Conservation (phyloP, 2,797 vertebrate genomes). For the Sebastes steindachneri region DNA sequence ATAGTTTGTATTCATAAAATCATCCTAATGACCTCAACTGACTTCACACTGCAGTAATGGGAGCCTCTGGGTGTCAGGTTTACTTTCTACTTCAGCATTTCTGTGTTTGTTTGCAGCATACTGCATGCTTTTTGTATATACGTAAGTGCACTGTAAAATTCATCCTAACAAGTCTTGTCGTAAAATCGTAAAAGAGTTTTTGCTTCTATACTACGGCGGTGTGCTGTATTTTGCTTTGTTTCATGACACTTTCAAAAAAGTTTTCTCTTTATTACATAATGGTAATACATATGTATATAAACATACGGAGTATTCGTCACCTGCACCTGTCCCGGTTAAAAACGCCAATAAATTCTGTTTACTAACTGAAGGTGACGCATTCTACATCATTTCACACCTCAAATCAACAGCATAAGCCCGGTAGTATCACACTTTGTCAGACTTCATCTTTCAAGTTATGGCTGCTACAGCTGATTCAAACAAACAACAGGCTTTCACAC, state of each 20-base stretch:
- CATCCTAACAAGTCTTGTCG: neutral
- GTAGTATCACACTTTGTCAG: slow-evolving; percentile 30
- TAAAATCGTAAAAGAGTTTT: slow-evolving; percentile 7
- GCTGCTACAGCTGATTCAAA: neutral
- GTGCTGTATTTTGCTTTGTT: neutral
- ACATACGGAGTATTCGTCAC: neutral
- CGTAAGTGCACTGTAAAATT: neutral
- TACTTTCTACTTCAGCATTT: slow-evolving; percentile 8
- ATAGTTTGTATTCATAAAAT: slow-evolving; percentile 67
- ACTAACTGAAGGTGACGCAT: slow-evolving; percentile 19
- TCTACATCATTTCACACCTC: slow-evolving; percentile 40
- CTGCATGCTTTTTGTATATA: neutral
- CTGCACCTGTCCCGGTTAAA: slow-evolving; percentile 16
- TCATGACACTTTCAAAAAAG: too few species aligned
- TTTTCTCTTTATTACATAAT: neutral
- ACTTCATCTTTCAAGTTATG: slow-evolving; percentile 15
- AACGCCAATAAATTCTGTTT: slow-evolving; percentile 8
- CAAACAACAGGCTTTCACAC: slow-evolving; percentile 3
- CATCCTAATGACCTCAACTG: slow-evolving; percentile 62
- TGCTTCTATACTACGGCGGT: neutral
- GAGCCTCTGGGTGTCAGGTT: slow-evolving; percentile 18
- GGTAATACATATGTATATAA: neutral
- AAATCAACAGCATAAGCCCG: slow-evolving; percentile 28
- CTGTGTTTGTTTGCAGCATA: slow-evolving; percentile 2
- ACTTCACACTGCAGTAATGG: slow-evolving; percentile 47